Evolutionary conservation across 2,888 invertebrate genomes (phyloP), one percentile per base, ranked within the genome.

Genomic region (Rhorus exstirpatorius): DNA sequence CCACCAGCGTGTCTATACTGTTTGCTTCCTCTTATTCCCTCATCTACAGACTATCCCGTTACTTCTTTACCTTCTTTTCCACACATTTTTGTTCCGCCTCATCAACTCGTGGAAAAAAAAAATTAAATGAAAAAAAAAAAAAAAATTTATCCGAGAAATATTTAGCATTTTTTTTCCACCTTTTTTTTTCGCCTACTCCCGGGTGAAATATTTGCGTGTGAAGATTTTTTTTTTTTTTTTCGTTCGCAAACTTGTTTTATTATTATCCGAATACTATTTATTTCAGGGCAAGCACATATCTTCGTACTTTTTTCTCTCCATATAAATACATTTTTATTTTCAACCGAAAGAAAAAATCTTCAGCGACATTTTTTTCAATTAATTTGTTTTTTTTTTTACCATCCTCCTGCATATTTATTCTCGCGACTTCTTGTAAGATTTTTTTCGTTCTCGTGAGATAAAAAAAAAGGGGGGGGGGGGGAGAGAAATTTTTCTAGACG

Each of bases 1-100:
- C 87, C 78, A 81, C 21, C 58, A 81, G 35, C 58, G 46, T 58
- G 55, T 71, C 71, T 68, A 17, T 31, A 19, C 14, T 4, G 41
- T 21, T 17, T 79, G 31, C 51, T 41, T 61, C 74, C 38, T 19
- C 67, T 72, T 58, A 44, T 44, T 79, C 71, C 60, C 26, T 31
- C 70, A 49, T 35, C 58, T 35, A 38, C 61, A 17, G 46, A 65
- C 74, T 44, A 10, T 61, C 14, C 67, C 60, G 17, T 58, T 41
- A 38, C 79, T 46, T 72, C 65, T 46, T 72, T 58, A 49, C 17
- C 78, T 71, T 44, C 61, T 53, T 71, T 44, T 44, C 53, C 21
- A 31, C 51, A n/a, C n/a, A n/a, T 38, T 77, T 71, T 70, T 65
- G 21, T 31, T 51, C 49, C 38, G 63, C 26, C 72, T 63, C 55